Evolutionary conservation across 23 tunicate genomes (phyloP).

Genomic region (Trididemnum clinides): DNA sequence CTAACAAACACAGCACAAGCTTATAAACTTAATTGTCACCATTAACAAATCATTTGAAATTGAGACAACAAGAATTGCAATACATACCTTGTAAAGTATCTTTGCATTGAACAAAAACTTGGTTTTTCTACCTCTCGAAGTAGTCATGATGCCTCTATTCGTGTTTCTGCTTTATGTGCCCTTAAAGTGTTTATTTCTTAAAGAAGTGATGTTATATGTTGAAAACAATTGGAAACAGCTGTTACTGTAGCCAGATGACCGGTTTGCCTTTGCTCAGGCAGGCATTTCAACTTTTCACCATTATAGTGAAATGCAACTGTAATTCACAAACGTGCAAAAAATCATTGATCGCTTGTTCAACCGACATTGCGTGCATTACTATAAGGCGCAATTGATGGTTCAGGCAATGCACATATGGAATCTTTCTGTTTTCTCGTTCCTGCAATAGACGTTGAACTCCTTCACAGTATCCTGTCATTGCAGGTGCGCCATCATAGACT

Average conservation of each 20-base stretch:
- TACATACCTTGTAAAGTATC: constrained; percentile 3
- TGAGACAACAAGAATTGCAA: background rate
- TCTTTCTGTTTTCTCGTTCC: background rate
- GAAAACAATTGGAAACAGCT: constrained; percentile 7
- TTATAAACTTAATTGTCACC: background rate
- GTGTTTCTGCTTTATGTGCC: constrained; percentile 19
- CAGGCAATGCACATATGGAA: background rate
- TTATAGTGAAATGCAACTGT: constrained; percentile 13
- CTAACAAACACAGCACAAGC: background rate
- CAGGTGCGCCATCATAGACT: constrained; percentile 7
- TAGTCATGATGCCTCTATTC: background rate
- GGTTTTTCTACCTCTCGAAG: background rate
- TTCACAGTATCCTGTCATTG: constrained; percentile 3
- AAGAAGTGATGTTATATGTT: constrained; percentile 8
- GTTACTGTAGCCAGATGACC: constrained; percentile 18
- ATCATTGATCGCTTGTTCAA: constrained; percentile 4
- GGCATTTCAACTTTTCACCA: background rate
- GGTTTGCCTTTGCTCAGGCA: background rate
- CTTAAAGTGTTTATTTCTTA: background rate
- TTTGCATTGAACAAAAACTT: constrained; percentile 5
- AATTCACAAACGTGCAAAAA: background rate
- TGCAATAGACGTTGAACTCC: constrained; percentile 10
- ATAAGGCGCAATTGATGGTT: constrained; percentile 15
- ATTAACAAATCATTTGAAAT: background rate
- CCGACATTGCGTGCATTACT: background rate